Conservation (phyloP, 2,888 invertebrate genomes). For the Odontocolon sp. region DNA sequence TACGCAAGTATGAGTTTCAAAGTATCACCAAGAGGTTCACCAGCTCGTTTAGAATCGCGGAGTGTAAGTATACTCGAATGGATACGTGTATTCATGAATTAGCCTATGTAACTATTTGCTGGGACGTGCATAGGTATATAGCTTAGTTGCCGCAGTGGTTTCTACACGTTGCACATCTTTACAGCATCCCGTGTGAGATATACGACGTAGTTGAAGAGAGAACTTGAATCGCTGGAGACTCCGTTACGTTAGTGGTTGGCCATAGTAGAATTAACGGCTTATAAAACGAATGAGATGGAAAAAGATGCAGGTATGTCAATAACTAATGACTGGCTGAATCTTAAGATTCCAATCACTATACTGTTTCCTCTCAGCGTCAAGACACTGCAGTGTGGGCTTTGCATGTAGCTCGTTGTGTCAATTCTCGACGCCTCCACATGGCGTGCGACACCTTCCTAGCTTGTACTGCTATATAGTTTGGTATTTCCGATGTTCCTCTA, state of each 20-base stretch:
- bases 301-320: too few species aligned
- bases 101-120: slow-evolving; percentile 16
- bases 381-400: neutral
- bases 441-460: slow-evolving; percentile 14
- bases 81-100: slow-evolving; percentile 41
- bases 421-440: slow-evolving; percentile 40
- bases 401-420: slow-evolving; percentile 16
- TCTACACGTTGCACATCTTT: slow-evolving; percentile 19
- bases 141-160: slow-evolving; percentile 9
- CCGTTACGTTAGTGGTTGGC: slow-evolving; percentile 3
- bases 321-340: too few species aligned
- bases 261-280: too few species aligned
- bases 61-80: slow-evolving; percentile 13
- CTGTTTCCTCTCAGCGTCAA: too few species aligned
- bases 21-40: neutral
- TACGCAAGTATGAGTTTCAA: neutral
- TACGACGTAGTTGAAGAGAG: slow-evolving; percentile 32
- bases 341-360: too few species aligned
- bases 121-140: slow-evolving; percentile 18
- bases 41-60: neutral
- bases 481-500: slow-evolving; percentile 22
- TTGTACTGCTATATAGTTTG: slow-evolving; percentile 11
- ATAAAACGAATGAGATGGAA: too few species aligned
- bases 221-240: slow-evolving; percentile 26
- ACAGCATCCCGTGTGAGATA: neutral